A percentile compares a stretch with the other conserved stretches of the same genome.
Evolutionary conservation across 2,113 vertebrate genomes (phyloP).

Genomic region (Fukomys damarensis): DNA sequence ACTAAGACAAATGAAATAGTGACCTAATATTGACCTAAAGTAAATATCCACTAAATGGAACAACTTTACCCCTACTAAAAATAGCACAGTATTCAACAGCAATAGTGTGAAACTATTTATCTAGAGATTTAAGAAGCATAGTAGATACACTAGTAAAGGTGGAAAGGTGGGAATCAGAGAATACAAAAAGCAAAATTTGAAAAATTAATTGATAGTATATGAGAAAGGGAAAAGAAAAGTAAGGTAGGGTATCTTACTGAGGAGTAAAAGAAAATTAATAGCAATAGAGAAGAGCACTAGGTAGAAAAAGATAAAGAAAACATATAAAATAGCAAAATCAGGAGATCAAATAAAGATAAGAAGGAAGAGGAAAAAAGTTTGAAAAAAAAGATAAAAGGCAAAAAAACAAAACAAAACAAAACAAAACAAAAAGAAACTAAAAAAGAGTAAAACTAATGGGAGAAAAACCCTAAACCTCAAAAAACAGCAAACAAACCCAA

Average conservation of each 20-base stretch:
- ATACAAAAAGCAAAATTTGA: not conserved
- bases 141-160: not conserved
- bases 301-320: not conserved
- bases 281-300: not conserved
- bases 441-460: not conserved
- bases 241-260: not conserved
- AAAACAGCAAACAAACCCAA: not conserved
- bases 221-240: not conserved
- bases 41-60: not conserved
- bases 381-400: not conserved
- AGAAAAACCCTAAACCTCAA: not conserved
- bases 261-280: not conserved
- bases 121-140: not conserved
- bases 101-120: not conserved
- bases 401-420: not conserved
- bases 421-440: not conserved
- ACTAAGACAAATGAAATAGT: not conserved
- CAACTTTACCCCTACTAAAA: not conserved
- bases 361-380: not conserved
- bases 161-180: not conserved
- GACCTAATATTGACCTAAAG: not conserved
- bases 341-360: not conserved
- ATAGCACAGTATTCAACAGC: not conserved
- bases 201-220: not conserved
- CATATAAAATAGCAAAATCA: not conserved